Percentiles rank a stretch among this genome's conserved stretches.
phyloP scores from a whole-genome alignment of 2,888 invertebrate genomes.

The Drosophila meridiana region DNA sequence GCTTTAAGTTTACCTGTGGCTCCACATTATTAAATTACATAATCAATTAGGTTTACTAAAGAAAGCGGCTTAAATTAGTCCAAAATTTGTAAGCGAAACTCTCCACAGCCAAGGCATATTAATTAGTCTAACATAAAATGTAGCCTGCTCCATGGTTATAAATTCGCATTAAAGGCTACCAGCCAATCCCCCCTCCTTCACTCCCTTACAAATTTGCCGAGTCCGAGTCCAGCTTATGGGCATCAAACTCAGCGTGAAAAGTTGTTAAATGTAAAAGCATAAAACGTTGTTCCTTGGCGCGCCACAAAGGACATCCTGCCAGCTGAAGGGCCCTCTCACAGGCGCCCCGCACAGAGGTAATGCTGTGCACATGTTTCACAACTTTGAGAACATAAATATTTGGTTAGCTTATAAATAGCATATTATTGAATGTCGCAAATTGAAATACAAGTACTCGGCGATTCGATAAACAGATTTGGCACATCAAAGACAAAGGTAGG shows the following conservation, averaged over 20 bases:
- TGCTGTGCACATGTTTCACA: neutral
- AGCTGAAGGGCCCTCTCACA: conserved; percentile 5
- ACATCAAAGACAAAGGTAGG: conserved; percentile 45
- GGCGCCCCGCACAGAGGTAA: conserved; percentile 26
- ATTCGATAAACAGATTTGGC: conserved; percentile 14
- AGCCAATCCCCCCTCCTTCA: too few species aligned
- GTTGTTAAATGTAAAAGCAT: conserved; percentile 10
- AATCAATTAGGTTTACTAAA: conserved; percentile 28
- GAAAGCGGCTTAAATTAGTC: neutral
- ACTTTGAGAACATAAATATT: conserved; percentile 4
- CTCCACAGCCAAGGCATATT: conserved; percentile 1
- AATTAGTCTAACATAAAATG: conserved; percentile 26
- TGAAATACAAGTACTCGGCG: conserved; percentile 29
- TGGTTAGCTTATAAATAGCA: conserved; percentile 12
- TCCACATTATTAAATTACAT: conserved; percentile 21
- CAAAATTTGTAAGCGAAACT: neutral
- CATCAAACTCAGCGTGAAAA: conserved; percentile 27
- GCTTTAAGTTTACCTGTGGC: neutral
- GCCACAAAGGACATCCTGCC: neutral
- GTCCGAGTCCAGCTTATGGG: conserved; percentile 6
- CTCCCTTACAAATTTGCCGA: neutral
- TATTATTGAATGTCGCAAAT: conserved; percentile 38
- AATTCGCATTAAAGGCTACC: neutral
- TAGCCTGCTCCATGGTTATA: conserved; percentile 3
- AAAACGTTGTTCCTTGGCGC: conserved; percentile 7